Percentiles rank a stretch among this genome's conserved stretches.
phyloP scores from a whole-genome alignment of 2,113 vertebrate genomes.

The Microcebus ravelobensis region DNA sequence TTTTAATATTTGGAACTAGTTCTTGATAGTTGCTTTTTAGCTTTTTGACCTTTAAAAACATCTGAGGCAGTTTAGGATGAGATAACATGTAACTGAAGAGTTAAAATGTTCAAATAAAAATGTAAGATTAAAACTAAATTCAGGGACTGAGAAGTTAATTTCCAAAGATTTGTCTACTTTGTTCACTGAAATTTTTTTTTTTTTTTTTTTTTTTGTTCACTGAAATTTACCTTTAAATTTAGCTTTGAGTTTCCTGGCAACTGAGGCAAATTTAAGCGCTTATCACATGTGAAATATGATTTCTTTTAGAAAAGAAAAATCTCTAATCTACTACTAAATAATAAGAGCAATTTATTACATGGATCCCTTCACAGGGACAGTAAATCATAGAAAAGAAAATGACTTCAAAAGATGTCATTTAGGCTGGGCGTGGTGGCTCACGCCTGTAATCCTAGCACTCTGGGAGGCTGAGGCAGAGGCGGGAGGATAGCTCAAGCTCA shows the following conservation, averaged over 20 bases:
- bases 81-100: background rate
- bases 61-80: background rate
- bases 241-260: constrained; percentile 69
- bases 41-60: constrained; percentile 9
- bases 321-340: background rate
- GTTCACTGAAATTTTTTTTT: constrained; percentile 34
- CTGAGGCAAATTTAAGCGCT: constrained; percentile 36
- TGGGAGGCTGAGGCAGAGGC: background rate
- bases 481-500: background rate
- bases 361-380: background rate
- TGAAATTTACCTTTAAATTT: constrained; percentile 64
- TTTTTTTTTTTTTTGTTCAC: background rate
- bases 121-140: background rate
- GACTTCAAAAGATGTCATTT: background rate
- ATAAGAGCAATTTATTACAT: constrained; percentile 39
- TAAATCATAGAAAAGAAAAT: background rate
- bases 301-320: constrained; percentile 31
- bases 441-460: background rate
- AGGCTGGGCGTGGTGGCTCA: background rate
- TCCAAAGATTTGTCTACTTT: constrained; percentile 25
- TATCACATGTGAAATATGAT: constrained; percentile 22
- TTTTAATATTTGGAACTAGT: background rate
- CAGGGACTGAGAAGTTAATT: constrained; percentile 3
- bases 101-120: constrained; percentile 38
- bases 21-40: background rate